Evolutionary conservation across 2,888 invertebrate genomes (phyloP).

Genomic region (Tetheella fluctuosa): DNA sequence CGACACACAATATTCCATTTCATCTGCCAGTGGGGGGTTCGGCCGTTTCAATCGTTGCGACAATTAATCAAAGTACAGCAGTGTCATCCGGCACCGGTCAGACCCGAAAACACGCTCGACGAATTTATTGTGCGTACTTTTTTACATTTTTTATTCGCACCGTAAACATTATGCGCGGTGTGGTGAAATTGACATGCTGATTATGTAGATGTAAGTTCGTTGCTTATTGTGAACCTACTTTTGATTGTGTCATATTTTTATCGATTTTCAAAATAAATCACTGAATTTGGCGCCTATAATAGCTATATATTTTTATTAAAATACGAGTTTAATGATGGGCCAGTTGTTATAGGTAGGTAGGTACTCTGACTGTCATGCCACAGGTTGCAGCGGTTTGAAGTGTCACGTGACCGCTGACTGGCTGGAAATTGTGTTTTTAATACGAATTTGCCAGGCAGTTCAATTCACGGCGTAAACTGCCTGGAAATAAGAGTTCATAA

Average conservation of each 20-base stretch:
- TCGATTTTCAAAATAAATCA: no score
- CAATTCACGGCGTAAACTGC: no score
- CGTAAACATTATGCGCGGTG: constrained; percentile 10
- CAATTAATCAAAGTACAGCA: constrained; percentile 82
- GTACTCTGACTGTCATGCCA: no score
- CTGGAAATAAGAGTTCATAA: no score
- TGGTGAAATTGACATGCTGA: constrained; percentile 26
- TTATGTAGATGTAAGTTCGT: constrained; percentile 19
- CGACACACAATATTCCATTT: constrained; percentile 78
- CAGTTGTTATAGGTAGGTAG: neutral
- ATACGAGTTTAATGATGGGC: neutral
- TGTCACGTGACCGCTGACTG: no score
- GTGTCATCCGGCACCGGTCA: constrained; percentile 77
- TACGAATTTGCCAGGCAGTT: no score
- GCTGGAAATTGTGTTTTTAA: no score
- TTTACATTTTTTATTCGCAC: constrained; percentile 28
- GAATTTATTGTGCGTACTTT: constrained; percentile 63
- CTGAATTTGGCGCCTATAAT: neutral
- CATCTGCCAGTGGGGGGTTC: constrained; percentile 79
- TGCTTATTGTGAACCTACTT: neutral
- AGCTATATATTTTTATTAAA: no score
- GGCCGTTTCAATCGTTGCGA: constrained; percentile 77
- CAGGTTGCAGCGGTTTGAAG: no score
- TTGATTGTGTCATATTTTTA: neutral
- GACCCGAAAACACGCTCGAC: constrained; percentile 60